A percentile compares a stretch with the other conserved stretches of the same genome.
Evolutionary conservation across 2,888 invertebrate species (phyloP).

Genomic region (Syrphus vitripennis): DNA sequence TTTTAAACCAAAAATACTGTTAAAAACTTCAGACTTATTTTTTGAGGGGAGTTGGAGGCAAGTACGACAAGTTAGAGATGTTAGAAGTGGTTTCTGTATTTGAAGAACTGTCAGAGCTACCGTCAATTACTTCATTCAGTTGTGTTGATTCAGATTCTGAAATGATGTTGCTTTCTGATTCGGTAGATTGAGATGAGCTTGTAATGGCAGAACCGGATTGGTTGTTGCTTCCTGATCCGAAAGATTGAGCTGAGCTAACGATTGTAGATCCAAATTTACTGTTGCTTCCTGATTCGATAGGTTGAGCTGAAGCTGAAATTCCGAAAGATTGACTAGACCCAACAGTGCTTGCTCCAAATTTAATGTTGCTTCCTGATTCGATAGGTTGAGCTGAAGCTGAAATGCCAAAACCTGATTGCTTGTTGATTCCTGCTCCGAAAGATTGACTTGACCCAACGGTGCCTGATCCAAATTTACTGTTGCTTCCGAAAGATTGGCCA

Average conservation of each 20-base stretch:
- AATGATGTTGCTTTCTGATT: neutral
- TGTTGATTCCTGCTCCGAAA: neutral
- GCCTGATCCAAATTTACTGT: too few species aligned
- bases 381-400: neutral
- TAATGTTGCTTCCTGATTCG: neutral
- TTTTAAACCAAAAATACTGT: neutral
- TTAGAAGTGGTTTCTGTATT: neutral
- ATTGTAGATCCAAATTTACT: too few species aligned
- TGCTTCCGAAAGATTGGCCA: too few species aligned
- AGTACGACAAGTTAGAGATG: neutral
- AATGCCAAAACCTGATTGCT: neutral
- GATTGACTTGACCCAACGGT: neutral
- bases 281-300: neutral
- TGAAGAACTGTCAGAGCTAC: neutral
- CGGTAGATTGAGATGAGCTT: neutral
- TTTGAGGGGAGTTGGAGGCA: neutral
- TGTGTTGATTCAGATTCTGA: neutral
- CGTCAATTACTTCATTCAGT: neutral
- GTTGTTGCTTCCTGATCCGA: neutral
- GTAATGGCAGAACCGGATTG: neutral
- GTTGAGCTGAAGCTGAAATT: neutral
- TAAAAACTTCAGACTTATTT: neutral
- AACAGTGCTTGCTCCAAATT: too few species aligned
- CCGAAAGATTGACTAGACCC: too few species aligned
- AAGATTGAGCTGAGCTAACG: neutral